phyloP scores from a whole-genome alignment of 2,113 vertebrate species.

The Parotia lawesii region DNA sequence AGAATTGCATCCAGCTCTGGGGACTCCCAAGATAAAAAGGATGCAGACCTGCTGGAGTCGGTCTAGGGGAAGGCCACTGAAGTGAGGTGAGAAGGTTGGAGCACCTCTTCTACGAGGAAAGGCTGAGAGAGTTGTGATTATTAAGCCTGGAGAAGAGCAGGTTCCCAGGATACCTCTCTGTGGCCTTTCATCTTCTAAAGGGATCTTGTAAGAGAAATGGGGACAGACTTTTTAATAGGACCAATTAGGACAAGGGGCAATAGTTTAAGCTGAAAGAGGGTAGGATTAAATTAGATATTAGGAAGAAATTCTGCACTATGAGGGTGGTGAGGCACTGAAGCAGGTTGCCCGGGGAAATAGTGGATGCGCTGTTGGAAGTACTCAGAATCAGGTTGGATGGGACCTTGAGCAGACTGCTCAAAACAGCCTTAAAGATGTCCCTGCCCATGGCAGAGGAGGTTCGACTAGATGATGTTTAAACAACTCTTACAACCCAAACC shows the following conservation, averaged over 20 bases:
- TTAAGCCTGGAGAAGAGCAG: background rate
- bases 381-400: background rate
- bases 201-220: background rate
- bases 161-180: background rate
- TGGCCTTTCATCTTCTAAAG: background rate
- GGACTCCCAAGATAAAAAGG: accelerated
- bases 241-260: background rate
- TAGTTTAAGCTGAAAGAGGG: background rate
- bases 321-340: background rate
- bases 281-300: background rate
- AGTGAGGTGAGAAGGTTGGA: background rate
- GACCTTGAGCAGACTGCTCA: background rate
- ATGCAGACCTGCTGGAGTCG: accelerated
- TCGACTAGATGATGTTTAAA: background rate
- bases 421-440: background rate
- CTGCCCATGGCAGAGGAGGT: background rate
- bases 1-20: background rate
- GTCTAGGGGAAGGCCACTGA: background rate
- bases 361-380: background rate
- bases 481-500: background rate
- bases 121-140: background rate
- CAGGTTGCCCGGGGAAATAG: background rate
- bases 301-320: background rate
- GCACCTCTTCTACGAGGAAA: accelerated
- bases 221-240: background rate